A percentile compares a stretch with the other conserved stretches of the same genome.
Conservation (phyloP, 2,113 vertebrate genomes). For the Machaerirhynchus nigripectus region DNA sequence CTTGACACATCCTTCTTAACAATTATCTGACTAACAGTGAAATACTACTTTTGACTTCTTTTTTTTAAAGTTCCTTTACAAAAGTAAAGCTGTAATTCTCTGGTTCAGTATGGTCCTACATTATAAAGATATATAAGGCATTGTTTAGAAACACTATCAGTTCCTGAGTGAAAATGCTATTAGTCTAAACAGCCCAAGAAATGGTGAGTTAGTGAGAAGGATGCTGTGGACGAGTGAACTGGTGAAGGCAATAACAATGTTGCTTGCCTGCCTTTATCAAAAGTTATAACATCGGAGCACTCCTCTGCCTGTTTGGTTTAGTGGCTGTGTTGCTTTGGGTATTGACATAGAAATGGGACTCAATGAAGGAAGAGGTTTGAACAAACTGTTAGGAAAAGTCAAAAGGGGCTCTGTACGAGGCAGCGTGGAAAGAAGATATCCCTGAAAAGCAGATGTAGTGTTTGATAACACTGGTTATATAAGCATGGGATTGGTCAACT, state of each 20-base stretch:
- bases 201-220: neutral
- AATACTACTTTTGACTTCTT: neutral
- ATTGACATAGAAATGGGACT: neutral
- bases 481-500: neutral
- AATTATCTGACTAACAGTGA: neutral
- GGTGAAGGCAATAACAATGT: neutral
- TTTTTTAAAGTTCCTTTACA: neutral
- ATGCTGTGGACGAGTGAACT: neutral
- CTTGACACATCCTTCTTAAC: neutral
- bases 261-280: neutral
- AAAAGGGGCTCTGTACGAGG: neutral
- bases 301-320: neutral
- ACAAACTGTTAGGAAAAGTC: neutral
- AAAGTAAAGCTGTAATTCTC: neutral
- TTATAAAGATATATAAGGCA: neutral
- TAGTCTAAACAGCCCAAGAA: neutral
- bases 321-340: neutral
- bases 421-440: neutral
- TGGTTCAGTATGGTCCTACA: neutral
- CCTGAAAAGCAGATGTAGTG: neutral
- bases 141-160: neutral
- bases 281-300: neutral
- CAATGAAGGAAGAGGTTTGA: neutral
- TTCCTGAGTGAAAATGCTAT: neutral
- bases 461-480: fast-evolving